Evolutionary conservation across 2,888 invertebrate species (phyloP), one percentile per base, ranked within the genome.

Genomic region (Drosophila pseudotalamancana): DNA sequence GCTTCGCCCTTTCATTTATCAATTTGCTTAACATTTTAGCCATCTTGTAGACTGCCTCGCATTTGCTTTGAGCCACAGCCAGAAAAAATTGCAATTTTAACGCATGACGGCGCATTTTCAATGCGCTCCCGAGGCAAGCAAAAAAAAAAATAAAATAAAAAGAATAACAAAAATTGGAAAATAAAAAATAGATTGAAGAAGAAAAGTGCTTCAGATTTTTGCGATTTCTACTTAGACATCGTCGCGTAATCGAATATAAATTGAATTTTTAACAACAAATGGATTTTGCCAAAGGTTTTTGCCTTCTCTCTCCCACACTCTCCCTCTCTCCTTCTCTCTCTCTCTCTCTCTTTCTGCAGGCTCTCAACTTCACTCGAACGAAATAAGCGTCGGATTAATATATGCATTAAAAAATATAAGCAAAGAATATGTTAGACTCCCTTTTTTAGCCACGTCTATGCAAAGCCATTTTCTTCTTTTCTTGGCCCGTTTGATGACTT

Each of bases 241-340:
- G 77, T 76, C 84, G 84, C 77, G 81, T 86, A 80, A 80, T 80
- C 87, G 80, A 80, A 80, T 80, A 80, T 80, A 80, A 80, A 80
- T 80, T 80, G 80, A 80, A 86, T 80, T 80, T 80, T 65, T 56
- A 27, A 76, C 80, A 80, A 86, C 65, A 76, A 80, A 80, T 86
- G 84, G 80, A 80, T 83, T 86, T 83, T 68, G 34, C 77, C 72
- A 67, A 80, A 80, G 66, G 64, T 57, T 72, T 54, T 70, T 18
- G 37, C 11, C 9, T 3, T 9, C 29, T 29, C 29, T 11, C 3
- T 11, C 3, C 25, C 29, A 11, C 9, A 3, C 29, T 45, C 18
- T 34, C 2, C 21, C 31, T 12, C 25, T 55, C 6, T 5, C 29
- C 51, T n/a, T 3, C n/a, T 12, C 18, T n/a, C 31, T 35, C 16